Evolutionary conservation across 2,888 invertebrate genomes (phyloP), one percentile per base, ranked within the genome.

Genomic region (Cryptocephalus moraei): DNA sequence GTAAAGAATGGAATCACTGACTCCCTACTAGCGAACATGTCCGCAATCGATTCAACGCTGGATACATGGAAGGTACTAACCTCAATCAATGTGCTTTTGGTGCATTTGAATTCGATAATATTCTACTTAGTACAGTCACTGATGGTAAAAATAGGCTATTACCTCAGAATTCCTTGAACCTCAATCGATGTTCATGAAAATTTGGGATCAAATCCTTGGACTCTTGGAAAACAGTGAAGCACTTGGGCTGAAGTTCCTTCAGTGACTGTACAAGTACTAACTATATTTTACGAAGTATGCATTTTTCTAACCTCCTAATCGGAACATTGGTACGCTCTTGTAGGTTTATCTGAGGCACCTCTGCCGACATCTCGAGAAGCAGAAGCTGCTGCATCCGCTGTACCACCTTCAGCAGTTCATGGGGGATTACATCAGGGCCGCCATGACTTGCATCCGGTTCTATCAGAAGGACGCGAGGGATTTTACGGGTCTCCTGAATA

Each of bases 401-500:
- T 87, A 87, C 70, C 79, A 81, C 50, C 67, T 89, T 39, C 89
- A 89, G 64, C 72, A 81, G 43, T 79, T 80, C 44, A 79, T 84
- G 64, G 78, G 79, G 34, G 88, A 89, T 67, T 80, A 80, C 51
- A 78, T 88, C 34, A 76, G 89, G 45, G 87, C 88, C 0, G 80
- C 86, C 6, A 86, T 88, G 73, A 86, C 87, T 0, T 87, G 88
- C 63, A 84, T 86, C 43, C 76, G 80, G 50, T 81, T 87, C 63
- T 89, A 86, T 68, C 73, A 79, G n/a, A 74, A 79, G 45, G 76
- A 77, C 53, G 76, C 76, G 8, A 70, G 70, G 1, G 75, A 68
- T 41, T 83, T 79, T 58, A 69, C 70, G 1, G 79, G 81, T 53
- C 62, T 82, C 43, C 69, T 72, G 40, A 65, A 66, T 1, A 74